phyloP scores from a whole-genome alignment of 2,113 vertebrate species.

The Chaetodon trifascialis region DNA sequence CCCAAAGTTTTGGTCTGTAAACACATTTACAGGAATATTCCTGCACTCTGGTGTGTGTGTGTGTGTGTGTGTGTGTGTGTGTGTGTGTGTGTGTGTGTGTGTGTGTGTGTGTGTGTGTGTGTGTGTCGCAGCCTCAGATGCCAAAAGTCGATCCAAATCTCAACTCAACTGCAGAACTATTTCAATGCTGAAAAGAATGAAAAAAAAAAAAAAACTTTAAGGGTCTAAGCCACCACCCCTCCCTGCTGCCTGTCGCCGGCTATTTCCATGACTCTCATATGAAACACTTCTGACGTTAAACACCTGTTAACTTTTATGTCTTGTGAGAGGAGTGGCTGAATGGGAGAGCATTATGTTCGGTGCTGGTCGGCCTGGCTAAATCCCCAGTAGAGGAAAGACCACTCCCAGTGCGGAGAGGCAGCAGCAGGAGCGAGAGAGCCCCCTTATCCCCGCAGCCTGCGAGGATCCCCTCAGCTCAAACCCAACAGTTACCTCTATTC shows the following conservation, averaged over 20 bases:
- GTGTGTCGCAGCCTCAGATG: constrained; percentile 44
- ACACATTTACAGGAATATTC: neutral
- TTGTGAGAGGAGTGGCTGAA: constrained; percentile 76
- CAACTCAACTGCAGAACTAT: constrained; percentile 27
- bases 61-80: constrained; percentile 42
- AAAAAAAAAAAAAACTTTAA: neutral
- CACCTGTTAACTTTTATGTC: constrained; percentile 84
- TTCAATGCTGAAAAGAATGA: constrained; percentile 52
- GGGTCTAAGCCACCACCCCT: constrained; percentile 40
- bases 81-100: constrained; percentile 42
- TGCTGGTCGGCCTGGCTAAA: constrained; percentile 65
- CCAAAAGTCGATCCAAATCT: constrained; percentile 45
- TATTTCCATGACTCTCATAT: constrained; percentile 67
- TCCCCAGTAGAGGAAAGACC: constrained; percentile 81
- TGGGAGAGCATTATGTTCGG: constrained; percentile 74
- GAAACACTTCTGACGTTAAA: constrained; percentile 81
- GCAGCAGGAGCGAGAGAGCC: constrained; percentile 52
- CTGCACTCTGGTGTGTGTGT: constrained; percentile 25
- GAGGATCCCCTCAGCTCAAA: constrained; percentile 61
- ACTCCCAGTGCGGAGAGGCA: constrained; percentile 69
- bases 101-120: constrained; percentile 39
- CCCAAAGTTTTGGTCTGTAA: neutral
- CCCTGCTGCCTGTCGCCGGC: constrained; percentile 72
- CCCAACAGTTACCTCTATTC: constrained; percentile 54
- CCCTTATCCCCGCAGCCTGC: constrained; percentile 53